Evolutionary conservation across 2,888 invertebrate genomes (phyloP), one percentile per base, ranked within the genome.

Genomic region (Morpho deidamia): DNA sequence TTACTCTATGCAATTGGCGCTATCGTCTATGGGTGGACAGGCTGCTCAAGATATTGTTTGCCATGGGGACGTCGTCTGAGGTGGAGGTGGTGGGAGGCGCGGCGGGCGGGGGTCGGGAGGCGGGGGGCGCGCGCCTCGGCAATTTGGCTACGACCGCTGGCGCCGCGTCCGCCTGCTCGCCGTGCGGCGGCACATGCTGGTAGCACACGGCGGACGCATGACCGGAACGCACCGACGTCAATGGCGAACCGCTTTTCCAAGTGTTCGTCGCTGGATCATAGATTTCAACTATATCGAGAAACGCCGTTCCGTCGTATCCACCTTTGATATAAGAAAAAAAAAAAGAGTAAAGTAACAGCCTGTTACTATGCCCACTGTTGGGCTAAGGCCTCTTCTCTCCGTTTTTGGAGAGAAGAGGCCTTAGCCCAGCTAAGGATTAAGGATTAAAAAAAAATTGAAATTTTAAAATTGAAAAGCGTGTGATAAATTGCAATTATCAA

Each of bases 181-280:
- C 23, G 60, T 65, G 70, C 9, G 76, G 83, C 71, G 94, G 91
- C 11, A 94, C 92, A 65, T 94, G 94, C 71, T 93, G 93, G 81
- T 95, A 95, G 70, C 96, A 96, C 10, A 97, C 96, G 3, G 97
- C 97, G 44, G 96, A 95, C 0, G 97, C 97, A 81, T 97, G 97
- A 0, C 98, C 97, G 8, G 97, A 97, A 48, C 97, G 92, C 8
- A 95, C 96, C 7, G 96, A 95, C 12, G 95, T 93, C 72, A 98
- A 92, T 7, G 94, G 92, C 7, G 94, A 91, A 39, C 96, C 95
- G 60, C 92, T 91, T 59, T 91, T 90, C 98, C 98, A 98, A 11
- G 85, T 76, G 81, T 97, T 92, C 42, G 89, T 91, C 2, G 89
- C 85, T 5, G 96, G 96, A 77, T 97, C 95, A 81, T 96, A 98